phyloP scores from a whole-genome alignment of 2,888 invertebrate species.

The Patella ulyssiponensis region DNA sequence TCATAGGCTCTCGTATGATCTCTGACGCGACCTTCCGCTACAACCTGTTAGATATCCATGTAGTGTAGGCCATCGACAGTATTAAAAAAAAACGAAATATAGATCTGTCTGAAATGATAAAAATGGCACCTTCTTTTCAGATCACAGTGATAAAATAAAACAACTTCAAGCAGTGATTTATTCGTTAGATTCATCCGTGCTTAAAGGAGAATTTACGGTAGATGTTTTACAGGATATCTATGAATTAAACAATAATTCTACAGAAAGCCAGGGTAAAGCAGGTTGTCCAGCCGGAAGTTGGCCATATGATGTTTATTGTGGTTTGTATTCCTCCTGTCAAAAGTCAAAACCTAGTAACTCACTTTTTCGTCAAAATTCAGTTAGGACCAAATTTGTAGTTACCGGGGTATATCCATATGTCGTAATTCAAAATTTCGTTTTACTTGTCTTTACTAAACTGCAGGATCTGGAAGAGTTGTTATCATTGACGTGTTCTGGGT shows the following conservation, averaged over 20 bases:
- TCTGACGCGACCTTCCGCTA: too few relatives aligned
- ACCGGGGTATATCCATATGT: background rate
- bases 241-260: conserved; percentile 1
- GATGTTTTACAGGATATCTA: background rate
- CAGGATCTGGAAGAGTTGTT: too few relatives aligned
- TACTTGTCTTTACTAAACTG: too few relatives aligned
- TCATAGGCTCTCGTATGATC: too few relatives aligned
- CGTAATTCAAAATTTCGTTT: background rate
- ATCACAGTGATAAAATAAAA: background rate
- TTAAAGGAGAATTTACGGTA: conserved; percentile 11
- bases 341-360: too few relatives aligned
- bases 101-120: too few relatives aligned
- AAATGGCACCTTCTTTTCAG: background rate
- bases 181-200: background rate
- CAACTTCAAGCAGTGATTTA: background rate
- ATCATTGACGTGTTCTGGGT: too few relatives aligned
- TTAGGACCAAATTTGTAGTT: too few relatives aligned
- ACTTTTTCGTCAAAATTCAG: too few relatives aligned
- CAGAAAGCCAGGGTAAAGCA: background rate
- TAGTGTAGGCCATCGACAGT: too few relatives aligned
- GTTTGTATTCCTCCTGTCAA: background rate
- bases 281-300: conserved; percentile 4
- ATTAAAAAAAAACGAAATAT: too few relatives aligned
- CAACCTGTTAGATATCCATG: too few relatives aligned
- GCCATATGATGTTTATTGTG: conserved; percentile 7